Evolutionary conservation across 2,113 vertebrate species (phyloP).

Genomic region (Corynorhinus townsendii): DNA sequence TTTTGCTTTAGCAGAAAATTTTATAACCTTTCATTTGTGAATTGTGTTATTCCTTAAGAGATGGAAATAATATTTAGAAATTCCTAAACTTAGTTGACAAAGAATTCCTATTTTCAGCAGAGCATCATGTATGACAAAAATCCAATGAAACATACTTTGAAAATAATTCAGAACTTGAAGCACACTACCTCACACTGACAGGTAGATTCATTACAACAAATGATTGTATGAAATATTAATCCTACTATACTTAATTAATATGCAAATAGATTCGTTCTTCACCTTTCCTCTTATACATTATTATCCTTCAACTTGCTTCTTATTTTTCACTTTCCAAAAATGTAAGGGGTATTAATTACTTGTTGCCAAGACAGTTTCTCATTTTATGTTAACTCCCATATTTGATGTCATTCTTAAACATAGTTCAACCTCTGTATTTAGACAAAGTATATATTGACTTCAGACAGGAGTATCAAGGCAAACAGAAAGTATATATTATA

Average conservation of each 20-base stretch:
- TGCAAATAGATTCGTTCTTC: neutral
- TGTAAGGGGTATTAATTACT: neutral
- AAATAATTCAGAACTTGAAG: neutral
- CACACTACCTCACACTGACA: neutral
- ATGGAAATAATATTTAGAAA: neutral
- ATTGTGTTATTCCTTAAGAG: neutral
- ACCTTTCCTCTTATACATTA: neutral
- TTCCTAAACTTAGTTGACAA: neutral
- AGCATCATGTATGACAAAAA: neutral
- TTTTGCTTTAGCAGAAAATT: neutral
- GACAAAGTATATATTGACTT: neutral
- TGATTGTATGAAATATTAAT: neutral
- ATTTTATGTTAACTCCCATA: neutral
- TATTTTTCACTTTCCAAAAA: neutral
- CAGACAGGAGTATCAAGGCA: neutral
- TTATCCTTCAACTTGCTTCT: neutral
- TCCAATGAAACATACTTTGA: neutral
- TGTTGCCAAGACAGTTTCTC: neutral
- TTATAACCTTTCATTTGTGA: neutral
- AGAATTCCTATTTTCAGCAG: neutral
- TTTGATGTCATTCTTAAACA: neutral
- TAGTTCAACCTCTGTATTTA: neutral
- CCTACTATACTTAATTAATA: neutral
- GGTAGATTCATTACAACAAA: conserved; percentile 12
- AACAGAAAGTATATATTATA: neutral